Percentiles rank a stretch among this genome's conserved stretches.
Conservation (phyloP, 2,888 invertebrate genomes). For the Cremastinae sp. region DNA sequence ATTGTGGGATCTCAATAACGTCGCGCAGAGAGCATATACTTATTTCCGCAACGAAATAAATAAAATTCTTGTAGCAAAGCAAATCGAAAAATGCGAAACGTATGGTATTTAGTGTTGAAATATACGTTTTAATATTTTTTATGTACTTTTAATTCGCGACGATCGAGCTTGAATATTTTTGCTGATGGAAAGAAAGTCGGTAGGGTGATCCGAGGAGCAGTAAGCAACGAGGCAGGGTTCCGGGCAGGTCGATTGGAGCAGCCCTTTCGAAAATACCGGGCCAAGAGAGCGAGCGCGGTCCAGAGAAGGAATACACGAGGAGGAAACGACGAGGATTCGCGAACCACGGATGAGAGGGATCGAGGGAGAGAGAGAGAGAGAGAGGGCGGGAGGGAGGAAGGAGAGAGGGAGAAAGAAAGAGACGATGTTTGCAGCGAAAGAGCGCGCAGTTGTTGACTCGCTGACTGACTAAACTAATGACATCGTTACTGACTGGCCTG, state of each 20-base stretch:
- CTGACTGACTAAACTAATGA: constrained; percentile 79
- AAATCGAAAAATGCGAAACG: too few relatives aligned
- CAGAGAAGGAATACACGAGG: constrained; percentile 45
- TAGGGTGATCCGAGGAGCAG: neutral
- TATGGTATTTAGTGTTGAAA: too few relatives aligned
- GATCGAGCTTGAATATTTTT: too few relatives aligned
- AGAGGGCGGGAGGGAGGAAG: constrained; percentile 17
- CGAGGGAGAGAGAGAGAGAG: constrained; percentile 41
- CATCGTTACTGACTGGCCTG: constrained; percentile 78
- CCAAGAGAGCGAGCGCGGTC: constrained; percentile 8
- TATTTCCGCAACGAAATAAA: too few relatives aligned
- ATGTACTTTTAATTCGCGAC: too few relatives aligned
- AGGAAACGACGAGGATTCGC: constrained; percentile 28
- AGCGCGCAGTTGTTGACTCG: constrained; percentile 77
- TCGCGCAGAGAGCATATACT: too few relatives aligned
- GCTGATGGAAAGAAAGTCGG: too few relatives aligned
- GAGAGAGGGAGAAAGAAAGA: constrained; percentile 36
- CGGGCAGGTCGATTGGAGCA: constrained; percentile 16
- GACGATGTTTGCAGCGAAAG: constrained; percentile 66
- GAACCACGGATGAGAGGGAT: too few relatives aligned
- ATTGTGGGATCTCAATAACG: too few relatives aligned
- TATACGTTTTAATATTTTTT: too few relatives aligned
- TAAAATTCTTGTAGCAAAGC: too few relatives aligned
- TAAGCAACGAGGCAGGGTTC: neutral
- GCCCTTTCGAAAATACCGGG: constrained; percentile 37